A percentile compares a stretch with the other conserved stretches of the same genome.
phyloP scores from a whole-genome alignment of 1,140 invertebrate species.

The Drosophila teissieri region DNA sequence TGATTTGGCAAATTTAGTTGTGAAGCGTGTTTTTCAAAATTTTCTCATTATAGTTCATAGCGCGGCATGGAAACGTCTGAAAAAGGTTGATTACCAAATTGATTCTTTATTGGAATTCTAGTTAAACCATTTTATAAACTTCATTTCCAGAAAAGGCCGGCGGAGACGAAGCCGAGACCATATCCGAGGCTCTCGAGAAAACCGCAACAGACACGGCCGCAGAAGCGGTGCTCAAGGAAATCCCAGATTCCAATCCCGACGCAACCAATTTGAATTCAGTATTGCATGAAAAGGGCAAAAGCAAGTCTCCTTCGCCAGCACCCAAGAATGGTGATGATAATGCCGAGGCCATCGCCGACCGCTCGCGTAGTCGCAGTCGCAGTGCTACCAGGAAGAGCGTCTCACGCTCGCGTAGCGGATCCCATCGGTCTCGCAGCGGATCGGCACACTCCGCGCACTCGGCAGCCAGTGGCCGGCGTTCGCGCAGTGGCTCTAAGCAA shows the following conservation, averaged over 20 bases:
- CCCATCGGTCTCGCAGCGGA: slow-evolving; percentile 66
- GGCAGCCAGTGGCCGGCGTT: slow-evolving; percentile 73
- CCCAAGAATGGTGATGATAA: background rate
- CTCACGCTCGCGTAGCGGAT: slow-evolving; percentile 78
- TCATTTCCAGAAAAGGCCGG: slow-evolving; percentile 16
- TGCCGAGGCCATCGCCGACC: background rate
- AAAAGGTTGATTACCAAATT: slow-evolving; percentile 22
- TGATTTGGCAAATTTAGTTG: background rate
- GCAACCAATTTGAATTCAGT: slow-evolving; percentile 14
- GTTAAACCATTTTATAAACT: background rate
- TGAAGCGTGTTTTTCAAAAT: background rate
- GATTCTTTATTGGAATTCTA: background rate
- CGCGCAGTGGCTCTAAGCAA: slow-evolving; percentile 79
- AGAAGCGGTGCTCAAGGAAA: background rate
- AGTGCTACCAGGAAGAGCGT: slow-evolving; percentile 63
- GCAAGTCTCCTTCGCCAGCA: slow-evolving; percentile 4
- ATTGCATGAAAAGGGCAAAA: slow-evolving; percentile 14
- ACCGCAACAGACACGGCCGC: background rate
- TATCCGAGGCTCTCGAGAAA: background rate
- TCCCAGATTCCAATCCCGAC: slow-evolving; percentile 2
- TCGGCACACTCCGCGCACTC: slow-evolving; percentile 50
- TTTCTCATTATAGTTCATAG: no score
- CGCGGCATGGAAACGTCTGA: slow-evolving; percentile 21
- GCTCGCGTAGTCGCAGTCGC: slow-evolving; percentile 20
- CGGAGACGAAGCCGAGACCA: slow-evolving; percentile 3